Percentiles rank a stretch among this genome's conserved stretches.
phyloP scores from a whole-genome alignment of 2,113 vertebrate species.

The Tragelaphus imberbis region DNA sequence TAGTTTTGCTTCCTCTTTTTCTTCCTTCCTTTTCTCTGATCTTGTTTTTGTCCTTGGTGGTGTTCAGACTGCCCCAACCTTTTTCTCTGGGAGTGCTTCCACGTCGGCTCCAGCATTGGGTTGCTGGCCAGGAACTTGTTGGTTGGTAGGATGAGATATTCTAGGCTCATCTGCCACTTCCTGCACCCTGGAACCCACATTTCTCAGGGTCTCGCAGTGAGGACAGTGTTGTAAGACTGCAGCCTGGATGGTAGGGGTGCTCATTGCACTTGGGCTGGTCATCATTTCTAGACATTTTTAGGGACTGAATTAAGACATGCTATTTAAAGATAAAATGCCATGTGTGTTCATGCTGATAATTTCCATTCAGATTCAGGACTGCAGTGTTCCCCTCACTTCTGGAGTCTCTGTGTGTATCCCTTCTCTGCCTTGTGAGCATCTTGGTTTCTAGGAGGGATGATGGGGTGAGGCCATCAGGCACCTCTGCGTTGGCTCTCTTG shows the following conservation, averaged over 20 bases:
- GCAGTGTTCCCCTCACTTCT: neutral
- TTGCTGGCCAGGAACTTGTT: neutral
- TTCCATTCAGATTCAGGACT: neutral
- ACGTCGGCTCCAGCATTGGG: fast-evolving
- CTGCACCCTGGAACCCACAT: neutral
- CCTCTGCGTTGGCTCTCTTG: neutral
- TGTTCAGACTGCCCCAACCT: neutral
- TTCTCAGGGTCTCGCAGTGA: neutral
- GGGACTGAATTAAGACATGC: neutral
- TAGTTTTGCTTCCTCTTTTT: neutral
- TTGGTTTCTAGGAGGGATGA: neutral
- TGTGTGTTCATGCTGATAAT: fast-evolving
- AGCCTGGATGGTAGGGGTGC: neutral
- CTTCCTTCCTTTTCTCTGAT: neutral
- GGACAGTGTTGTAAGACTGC: neutral
- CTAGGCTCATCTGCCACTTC: neutral
- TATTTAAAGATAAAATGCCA: neutral
- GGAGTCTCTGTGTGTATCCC: neutral
- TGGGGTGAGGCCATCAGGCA: no score
- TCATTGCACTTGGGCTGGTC: neutral
- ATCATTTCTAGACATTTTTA: neutral
- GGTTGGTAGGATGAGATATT: neutral
- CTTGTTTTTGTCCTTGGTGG: neutral
- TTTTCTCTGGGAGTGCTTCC: neutral
- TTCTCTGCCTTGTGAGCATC: neutral